Evolutionary conservation across 2,113 vertebrate species (phyloP), one percentile per base, ranked within the genome.

Genomic region (Ictalurus furcatus): DNA sequence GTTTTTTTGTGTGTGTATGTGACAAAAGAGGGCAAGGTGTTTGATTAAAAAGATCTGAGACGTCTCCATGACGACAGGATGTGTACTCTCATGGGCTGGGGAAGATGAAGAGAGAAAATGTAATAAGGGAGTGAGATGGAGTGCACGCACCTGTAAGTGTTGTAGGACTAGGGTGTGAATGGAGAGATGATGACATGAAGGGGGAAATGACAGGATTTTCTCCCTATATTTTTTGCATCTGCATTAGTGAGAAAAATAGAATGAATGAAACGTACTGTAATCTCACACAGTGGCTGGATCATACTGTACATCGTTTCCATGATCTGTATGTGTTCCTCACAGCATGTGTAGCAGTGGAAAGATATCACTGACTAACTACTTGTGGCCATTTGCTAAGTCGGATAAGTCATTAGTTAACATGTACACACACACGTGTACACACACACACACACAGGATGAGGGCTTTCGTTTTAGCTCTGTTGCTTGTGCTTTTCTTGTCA

Each of bases 11-110:
- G 56, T 25, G 30, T 61, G 58, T 40, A 6, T 83, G 58, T 25
- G 34, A 61, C 21, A 73, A 56, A 82, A 67, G 63, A 82, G 4
- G 30, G 30, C 40, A 87, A 69, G 40, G 48, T 54, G 34, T 19
- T 82, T 71, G 40, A 69, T 87, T 67, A 34, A 80, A 65, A 80
- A 80, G 76, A 87, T 81, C 86, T 87, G n/a, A 69, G 19, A 54
- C 7, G 4, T 71, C 63, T 25, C 78, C 87, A 88, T 88, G 87
- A 69, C 52, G 16, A 88, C 87, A 0, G 21, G 63, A 88, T 71
- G 61, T 52, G 78, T 69, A 23, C 78, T 87, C 86, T 87, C 19
- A 56, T 34, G 78, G 87, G 63, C 4, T 11, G 21, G 79, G 30
- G 61, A 79, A 79, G 73, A 82, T 82, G 48, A 78, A 71, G 65